phyloP scores from a whole-genome alignment of 2,113 vertebrate genomes.

The Semnopithecus entellus region DNA sequence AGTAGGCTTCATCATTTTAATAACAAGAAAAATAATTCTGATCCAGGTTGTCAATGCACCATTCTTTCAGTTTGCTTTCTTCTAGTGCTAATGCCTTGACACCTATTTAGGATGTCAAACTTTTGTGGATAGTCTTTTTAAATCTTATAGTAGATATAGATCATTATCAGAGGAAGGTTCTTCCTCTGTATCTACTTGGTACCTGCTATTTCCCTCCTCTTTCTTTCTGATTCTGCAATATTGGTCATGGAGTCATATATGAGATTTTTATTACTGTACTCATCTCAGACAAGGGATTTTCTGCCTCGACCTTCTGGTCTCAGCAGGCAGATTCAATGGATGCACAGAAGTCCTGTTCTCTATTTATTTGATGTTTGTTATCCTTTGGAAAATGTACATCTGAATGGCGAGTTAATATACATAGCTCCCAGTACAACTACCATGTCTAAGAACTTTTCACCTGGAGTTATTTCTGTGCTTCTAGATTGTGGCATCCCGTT shows the following conservation, averaged over 20 bases:
- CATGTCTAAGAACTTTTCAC: background rate
- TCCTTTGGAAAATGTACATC: background rate
- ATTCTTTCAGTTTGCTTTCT: background rate
- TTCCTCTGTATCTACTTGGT: background rate
- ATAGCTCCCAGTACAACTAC: background rate
- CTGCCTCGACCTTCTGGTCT: background rate
- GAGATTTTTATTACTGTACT: background rate
- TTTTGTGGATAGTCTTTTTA: background rate
- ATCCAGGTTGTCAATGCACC: background rate
- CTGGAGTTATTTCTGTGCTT: background rate
- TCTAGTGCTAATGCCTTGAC: background rate
- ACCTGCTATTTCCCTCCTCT: background rate
- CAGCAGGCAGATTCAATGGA: background rate
- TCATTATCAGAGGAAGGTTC: background rate
- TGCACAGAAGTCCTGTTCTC: background rate
- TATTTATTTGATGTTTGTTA: background rate
- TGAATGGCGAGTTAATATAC: background rate
- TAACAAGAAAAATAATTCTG: background rate
- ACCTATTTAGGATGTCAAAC: background rate
- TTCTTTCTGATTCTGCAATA: background rate
- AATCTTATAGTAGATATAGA: background rate
- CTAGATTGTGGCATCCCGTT: background rate
- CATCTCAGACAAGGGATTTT: background rate
- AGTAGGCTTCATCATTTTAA: background rate
- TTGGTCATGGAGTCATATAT: background rate